Base-by-base conservation (phyloP, 2,888 invertebrate species). In the Peribatodes rhomboidaria region DNA sequence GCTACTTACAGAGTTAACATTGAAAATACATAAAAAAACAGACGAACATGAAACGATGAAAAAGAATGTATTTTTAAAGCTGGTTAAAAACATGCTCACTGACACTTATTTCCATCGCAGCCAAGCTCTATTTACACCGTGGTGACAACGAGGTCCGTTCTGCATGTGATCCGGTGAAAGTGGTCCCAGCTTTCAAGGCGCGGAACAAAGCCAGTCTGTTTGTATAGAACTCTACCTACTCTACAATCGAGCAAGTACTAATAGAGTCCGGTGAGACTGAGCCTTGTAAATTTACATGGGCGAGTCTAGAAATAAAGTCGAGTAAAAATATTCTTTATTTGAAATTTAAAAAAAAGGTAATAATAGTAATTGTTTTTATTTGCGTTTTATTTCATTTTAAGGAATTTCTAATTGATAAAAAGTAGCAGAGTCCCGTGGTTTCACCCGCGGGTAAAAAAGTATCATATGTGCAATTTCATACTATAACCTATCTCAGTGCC, bases 161-260 rank as follows among this genome's bases (percentile, higher is more conserved):
- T 83, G 82, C 82, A 80, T 80, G 71, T 70, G 76, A 81, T 75
- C 74, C 72, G 78, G 84, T 76, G 87, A 87, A 87, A 87, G 87
- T 85, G 79, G 80, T 74, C 75, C 74, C 72, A 70, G 75, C 82
- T 81, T 81, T 82, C 80, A 79, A 81, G 54, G 69, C 75, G 67
- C 71, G 69, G 79, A 84, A 86, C 83, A 83, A 83, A 79, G 73
- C 71, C 73, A 71, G 72, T 76, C 75, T 76, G 75, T 73, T 75
- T 78, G 78, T 77, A 68, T 69, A 74, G 77, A 76, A 72, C 33
- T 55, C 60, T 11, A 50, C 42, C 16, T 14, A 46, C 9, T 44
- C 16, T 33, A 50, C 11, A 33, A 18, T 47, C 20, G 8, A 50
- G 14, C 27, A 27, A 7, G 11, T 22, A 10, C 10, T 18, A 13